Evolutionary conservation across 2,888 invertebrate genomes (phyloP).

Genomic region (Mongoloraphidia duomilia): DNA sequence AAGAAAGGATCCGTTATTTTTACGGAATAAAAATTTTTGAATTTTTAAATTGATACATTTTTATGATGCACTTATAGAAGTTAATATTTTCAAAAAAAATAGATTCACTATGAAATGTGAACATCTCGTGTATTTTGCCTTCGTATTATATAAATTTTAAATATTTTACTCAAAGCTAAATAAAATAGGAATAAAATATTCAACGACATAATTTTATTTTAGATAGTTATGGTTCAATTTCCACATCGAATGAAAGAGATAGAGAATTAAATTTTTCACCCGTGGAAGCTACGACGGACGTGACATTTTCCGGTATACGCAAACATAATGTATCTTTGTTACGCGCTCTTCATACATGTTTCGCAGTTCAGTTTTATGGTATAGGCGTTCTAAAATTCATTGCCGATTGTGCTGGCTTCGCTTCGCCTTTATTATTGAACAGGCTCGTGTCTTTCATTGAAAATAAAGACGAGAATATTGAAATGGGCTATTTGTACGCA

Average conservation of each 20-base stretch:
- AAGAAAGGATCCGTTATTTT: no score
- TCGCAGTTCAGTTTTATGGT: conserved; percentile 69
- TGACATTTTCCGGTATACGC: conserved; percentile 10
- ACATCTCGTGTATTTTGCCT: neutral
- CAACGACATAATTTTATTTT: neutral
- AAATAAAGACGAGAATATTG: conserved; percentile 47
- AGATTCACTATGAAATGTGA: no score
- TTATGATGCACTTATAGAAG: no score
- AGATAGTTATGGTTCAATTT: neutral
- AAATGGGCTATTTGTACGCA: conserved; percentile 51
- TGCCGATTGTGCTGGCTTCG: conserved; percentile 73
- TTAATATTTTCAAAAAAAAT: no score
- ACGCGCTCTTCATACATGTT: conserved; percentile 55
- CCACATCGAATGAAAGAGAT: neutral
- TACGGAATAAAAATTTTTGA: no score
- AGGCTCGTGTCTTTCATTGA: conserved; percentile 67
- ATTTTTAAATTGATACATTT: no score
- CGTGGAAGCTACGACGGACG: neutral
- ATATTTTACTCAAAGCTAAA: neutral
- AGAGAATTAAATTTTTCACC: no score
- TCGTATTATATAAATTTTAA: neutral
- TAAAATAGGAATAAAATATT: neutral
- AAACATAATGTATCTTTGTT: conserved; percentile 39
- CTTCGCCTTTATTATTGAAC: conserved; percentile 78
- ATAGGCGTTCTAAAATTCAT: conserved; percentile 71